phyloP scores from a whole-genome alignment of 1,140 invertebrate species.

The Penaeus indicus region DNA sequence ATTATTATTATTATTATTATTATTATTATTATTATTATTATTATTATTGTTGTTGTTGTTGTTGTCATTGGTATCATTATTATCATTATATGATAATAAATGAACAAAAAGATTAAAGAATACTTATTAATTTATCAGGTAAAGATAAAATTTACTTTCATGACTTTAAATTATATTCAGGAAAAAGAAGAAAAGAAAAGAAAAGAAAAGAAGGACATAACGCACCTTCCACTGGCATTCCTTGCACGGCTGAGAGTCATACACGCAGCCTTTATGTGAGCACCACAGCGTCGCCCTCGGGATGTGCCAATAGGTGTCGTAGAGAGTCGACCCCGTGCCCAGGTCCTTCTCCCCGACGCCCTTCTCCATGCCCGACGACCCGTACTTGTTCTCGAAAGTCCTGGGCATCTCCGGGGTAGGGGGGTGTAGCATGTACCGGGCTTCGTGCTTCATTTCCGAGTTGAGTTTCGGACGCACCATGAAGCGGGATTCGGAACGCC shows the following conservation, averaged over 20 bases:
- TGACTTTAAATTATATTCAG: too few relatives aligned
- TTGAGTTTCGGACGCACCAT: slow-evolving; percentile 18
- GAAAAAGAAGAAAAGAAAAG: too few relatives aligned
- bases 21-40: too few relatives aligned
- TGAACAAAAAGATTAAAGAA: too few relatives aligned
- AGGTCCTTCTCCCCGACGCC: background rate
- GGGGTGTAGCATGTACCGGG: slow-evolving; percentile 17
- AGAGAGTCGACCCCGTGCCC: background rate
- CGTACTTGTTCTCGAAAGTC: slow-evolving; percentile 7
- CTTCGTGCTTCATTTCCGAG: background rate
- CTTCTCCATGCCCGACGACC: background rate
- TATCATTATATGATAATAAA: too few relatives aligned
- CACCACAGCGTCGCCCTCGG: slow-evolving; percentile 53
- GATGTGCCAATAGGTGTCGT: slow-evolving; percentile 47
- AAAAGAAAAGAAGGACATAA: too few relatives aligned
- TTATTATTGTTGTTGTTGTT: too few relatives aligned
- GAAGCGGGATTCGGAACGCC: slow-evolving; percentile 19
- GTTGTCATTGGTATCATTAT: too few relatives aligned
- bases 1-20: too few relatives aligned
- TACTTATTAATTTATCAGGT: too few relatives aligned
- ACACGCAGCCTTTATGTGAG: slow-evolving; percentile 34
- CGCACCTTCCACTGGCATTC: slow-evolving; percentile 50
- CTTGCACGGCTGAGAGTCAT: slow-evolving; percentile 36
- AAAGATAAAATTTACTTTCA: too few relatives aligned
- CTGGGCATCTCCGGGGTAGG: slow-evolving; percentile 40